These are phyloP conservation scores for Australoheros facetus DNA, from an alignment of 2,797 vertebrate species.

Conservation along the genomic window DNA sequence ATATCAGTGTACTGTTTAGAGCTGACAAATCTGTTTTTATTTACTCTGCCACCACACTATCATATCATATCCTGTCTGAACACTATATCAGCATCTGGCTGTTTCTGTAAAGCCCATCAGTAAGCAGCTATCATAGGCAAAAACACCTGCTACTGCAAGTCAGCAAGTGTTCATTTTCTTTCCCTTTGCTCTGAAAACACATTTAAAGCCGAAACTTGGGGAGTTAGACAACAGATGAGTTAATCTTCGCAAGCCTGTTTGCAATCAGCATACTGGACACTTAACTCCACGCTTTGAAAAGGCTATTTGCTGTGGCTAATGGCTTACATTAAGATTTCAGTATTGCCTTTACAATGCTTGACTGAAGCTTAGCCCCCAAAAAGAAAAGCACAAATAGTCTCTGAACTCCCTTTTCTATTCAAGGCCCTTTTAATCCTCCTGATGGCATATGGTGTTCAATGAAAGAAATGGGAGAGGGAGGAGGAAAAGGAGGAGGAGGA, in stretches of 20 bases:
- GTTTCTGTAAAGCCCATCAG: not conserved
- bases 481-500: not conserved
- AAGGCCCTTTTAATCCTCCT: conserved; percentile 59
- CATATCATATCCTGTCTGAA: conserved; percentile 3
- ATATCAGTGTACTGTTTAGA: conserved; percentile 42
- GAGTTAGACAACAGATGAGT: conserved; percentile 23
- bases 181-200: not conserved
- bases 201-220: not conserved
- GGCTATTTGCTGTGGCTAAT: conserved; percentile 59
- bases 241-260: conserved; percentile 26
- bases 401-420: conserved; percentile 58
- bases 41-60: conserved; percentile 18
- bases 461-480: conserved; percentile 32
- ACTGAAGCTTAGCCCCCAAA: conserved; percentile 52
- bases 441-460: conserved; percentile 41
- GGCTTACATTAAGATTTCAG: conserved; percentile 58
- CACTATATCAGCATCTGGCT: not conserved
- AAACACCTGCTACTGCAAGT: not conserved
- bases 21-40: conserved; percentile 37
- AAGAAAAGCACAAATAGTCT: conserved; percentile 48
- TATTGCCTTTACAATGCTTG: conserved; percentile 50
- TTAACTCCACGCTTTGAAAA: conserved; percentile 42
- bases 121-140: not conserved
- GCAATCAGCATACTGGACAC: conserved; percentile 26
- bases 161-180: conserved; percentile 7